phyloP scores from a whole-genome alignment of 1,140 invertebrate species.

The Zaprionus camerounensis region DNA sequence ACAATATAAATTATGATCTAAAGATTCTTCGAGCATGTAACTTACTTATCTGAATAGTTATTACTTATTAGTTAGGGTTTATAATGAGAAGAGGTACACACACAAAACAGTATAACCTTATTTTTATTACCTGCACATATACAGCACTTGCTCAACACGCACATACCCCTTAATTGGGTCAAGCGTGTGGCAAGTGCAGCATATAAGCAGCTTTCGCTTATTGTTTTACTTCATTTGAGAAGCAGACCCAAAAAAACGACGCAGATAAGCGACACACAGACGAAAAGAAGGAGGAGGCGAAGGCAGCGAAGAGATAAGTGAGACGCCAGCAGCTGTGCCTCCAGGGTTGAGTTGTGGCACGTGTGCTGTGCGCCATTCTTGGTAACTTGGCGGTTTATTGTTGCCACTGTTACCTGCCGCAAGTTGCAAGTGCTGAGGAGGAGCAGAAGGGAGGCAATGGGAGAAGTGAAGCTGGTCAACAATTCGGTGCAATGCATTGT shows the following conservation, averaged over 20 bases:
- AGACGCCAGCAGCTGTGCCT: constrained; percentile 46
- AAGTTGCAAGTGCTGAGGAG: constrained; percentile 38
- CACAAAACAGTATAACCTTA: not conserved
- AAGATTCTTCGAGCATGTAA: too few relatives aligned
- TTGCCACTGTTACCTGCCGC: constrained; percentile 36
- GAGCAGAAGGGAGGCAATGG: not conserved
- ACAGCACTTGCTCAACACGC: not conserved
- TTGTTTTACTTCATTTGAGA: constrained; percentile 47
- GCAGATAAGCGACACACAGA: not conserved
- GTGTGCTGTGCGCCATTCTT: constrained; percentile 32
- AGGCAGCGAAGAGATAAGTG: constrained; percentile 29
- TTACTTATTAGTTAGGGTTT: too few relatives aligned
- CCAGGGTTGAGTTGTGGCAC: constrained; percentile 37
- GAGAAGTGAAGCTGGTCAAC: constrained; percentile 26
- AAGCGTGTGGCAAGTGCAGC: constrained; percentile 21
- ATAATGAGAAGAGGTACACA: too few relatives aligned
- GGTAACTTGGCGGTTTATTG: constrained; percentile 53
- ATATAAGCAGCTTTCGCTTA: constrained; percentile 56
- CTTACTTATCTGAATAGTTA: too few relatives aligned
- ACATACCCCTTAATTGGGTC: constrained; percentile 1
- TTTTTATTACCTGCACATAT: not conserved
- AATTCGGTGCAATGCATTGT: constrained; percentile 12
- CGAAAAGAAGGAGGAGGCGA: not conserved
- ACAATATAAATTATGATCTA: too few relatives aligned
- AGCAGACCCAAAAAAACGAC: not conserved